phyloP scores from a whole-genome alignment of 1,140 invertebrate species.

The Listronotus oregonensis region DNA sequence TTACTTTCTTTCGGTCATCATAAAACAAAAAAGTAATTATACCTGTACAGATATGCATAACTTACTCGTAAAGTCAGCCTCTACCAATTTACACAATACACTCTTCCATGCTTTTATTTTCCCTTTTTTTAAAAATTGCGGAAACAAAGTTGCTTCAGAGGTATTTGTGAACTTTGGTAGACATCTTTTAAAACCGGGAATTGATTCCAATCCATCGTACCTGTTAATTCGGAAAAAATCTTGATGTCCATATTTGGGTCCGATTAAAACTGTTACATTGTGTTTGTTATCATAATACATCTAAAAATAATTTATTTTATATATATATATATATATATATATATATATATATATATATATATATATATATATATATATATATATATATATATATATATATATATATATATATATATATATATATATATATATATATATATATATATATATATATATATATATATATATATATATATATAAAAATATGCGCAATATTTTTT shows the following conservation, averaged over 20 bases:
- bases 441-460: no score
- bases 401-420: no score
- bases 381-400: no score
- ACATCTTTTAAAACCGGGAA: neutral
- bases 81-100: conserved; percentile 3
- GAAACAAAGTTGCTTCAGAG: conserved; percentile 17
- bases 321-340: no score
- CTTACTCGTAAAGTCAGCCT: neutral
- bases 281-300: conserved; percentile 8
- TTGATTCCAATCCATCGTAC: neutral
- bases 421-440: no score
- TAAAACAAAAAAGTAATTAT: no score
- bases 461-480: no score
- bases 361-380: no score
- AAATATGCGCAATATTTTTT: no score
- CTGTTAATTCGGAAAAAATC: conserved; percentile 9
- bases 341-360: no score
- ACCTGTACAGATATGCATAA: neutral
- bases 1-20: no score
- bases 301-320: conserved; percentile 11
- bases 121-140: conserved; percentile 10
- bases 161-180: conserved; percentile 9
- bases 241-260: conserved; percentile 8
- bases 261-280: conserved; percentile 13
- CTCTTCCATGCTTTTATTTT: conserved; percentile 12